A percentile compares a stretch with the other conserved stretches of the same genome.
Evolutionary conservation across 2,797 vertebrate species (phyloP).

Genomic region (Peromyscus melanophrys): DNA sequence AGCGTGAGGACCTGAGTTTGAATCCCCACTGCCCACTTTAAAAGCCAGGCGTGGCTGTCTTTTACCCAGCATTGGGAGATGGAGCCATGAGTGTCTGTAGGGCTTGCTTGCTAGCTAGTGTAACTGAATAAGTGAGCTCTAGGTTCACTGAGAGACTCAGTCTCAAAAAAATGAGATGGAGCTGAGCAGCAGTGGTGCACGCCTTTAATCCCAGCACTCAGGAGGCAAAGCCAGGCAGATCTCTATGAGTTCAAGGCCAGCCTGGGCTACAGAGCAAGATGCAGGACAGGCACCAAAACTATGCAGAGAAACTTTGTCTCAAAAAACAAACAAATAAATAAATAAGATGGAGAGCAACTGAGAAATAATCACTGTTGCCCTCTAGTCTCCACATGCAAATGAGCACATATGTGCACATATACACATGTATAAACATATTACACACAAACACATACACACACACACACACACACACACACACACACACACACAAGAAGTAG

Average conservation of each 20-base stretch:
- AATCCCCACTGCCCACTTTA: background rate
- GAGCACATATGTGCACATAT: no score
- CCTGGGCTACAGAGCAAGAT: no score
- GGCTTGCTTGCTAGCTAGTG: background rate
- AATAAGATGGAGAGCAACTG: background rate
- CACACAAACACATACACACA: background rate
- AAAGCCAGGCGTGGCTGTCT: background rate
- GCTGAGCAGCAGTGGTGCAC: no score
- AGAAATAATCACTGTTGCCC: background rate
- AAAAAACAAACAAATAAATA: background rate
- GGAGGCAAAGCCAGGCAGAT: no score
- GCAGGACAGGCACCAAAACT: no score
- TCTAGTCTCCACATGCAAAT: background rate
- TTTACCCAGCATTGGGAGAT: background rate
- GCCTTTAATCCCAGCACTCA: no score
- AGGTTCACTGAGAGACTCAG: background rate
- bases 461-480: background rate
- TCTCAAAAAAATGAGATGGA: background rate
- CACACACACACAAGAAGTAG: background rate
- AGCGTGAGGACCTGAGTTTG: background rate
- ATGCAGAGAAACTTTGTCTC: background rate
- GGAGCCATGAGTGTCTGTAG: background rate
- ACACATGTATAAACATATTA: background rate
- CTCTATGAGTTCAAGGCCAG: no score
- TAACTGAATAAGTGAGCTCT: background rate